These are phyloP conservation scores for Xenotilapia leptura DNA, from an alignment of 2,113 vertebrate species.

Conservation along the genomic window DNA sequence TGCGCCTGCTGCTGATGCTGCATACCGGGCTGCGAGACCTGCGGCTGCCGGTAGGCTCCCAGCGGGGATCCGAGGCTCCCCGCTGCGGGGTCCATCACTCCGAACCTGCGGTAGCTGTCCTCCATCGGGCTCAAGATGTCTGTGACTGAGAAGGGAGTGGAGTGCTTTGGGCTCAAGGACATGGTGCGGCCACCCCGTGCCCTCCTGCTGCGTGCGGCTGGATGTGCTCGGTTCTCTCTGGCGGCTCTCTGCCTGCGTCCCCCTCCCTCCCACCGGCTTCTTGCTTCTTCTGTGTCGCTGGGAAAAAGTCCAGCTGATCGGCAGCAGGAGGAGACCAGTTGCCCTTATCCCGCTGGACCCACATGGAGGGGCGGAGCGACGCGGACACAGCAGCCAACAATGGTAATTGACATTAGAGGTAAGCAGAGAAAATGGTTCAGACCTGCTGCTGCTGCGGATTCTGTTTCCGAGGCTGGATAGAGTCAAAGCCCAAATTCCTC, in stretches of 20 bases:
- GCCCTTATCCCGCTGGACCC: constrained; percentile 69
- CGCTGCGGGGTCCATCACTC: constrained; percentile 65
- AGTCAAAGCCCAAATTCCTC: background rate
- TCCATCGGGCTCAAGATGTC: constrained; percentile 92
- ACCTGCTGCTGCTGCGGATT: background rate
- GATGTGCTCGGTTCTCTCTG: background rate
- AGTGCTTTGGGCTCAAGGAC: constrained; percentile 92
- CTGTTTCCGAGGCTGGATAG: background rate
- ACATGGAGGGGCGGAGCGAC: constrained; percentile 63
- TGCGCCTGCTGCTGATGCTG: constrained; percentile 46
- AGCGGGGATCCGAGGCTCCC: constrained; percentile 70
- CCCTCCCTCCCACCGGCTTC: constrained; percentile 43
- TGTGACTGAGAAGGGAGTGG: constrained; percentile 90
- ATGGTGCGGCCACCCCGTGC: constrained; percentile 74
- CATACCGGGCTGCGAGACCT: constrained; percentile 63
- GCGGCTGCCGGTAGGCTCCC: constrained; percentile 76
- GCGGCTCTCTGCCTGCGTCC: constrained; percentile 4
- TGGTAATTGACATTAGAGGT: constrained; percentile 62
- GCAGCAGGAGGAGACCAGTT: constrained; percentile 56
- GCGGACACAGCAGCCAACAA: constrained; percentile 69
- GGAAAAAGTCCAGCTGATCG: constrained; percentile 57
- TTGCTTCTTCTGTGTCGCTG: background rate
- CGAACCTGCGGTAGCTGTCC: constrained; percentile 87
- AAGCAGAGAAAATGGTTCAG: constrained; percentile 39
- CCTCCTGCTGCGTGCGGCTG: background rate